Percentiles rank a stretch among this genome's conserved stretches.
These are phyloP conservation scores for Callopanchax toddi DNA, from an alignment of 2,113 vertebrate genomes.

Conservation along the genomic window DNA sequence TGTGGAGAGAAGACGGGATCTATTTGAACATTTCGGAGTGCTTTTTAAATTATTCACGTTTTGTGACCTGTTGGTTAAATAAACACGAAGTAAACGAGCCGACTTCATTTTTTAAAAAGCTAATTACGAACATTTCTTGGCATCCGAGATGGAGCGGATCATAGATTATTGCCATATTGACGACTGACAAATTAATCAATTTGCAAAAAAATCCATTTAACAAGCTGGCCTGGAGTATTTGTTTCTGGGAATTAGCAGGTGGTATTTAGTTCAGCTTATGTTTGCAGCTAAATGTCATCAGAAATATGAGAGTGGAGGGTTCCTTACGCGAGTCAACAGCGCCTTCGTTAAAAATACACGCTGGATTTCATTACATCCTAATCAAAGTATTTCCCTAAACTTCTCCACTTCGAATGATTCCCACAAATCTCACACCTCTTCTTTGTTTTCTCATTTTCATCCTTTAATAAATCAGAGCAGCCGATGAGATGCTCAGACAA, in stretches of 20 bases:
- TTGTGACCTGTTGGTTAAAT: not conserved
- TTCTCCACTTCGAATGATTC: no score
- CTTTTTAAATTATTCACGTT: no score
- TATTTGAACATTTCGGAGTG: no score
- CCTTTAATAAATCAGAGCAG: slow-evolving; percentile 38
- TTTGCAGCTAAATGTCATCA: not conserved
- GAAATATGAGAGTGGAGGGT: not conserved
- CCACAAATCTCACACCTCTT: slow-evolving; percentile 17
- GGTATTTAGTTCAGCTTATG: slow-evolving; percentile 16
- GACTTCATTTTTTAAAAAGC: slow-evolving; percentile 3
- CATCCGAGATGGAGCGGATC: not conserved
- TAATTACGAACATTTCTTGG: slow-evolving; percentile 12
- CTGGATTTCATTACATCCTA: not conserved
- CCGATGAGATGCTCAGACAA: slow-evolving; percentile 21
- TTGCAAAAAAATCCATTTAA: slow-evolving; percentile 27
- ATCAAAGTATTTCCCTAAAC: no score
- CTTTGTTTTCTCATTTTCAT: not conserved
- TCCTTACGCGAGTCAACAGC: not conserved
- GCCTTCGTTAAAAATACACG: no score
- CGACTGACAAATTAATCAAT: slow-evolving; percentile 33
- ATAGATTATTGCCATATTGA: slow-evolving; percentile 25
- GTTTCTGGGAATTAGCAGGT: slow-evolving; percentile 7
- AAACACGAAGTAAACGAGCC: not conserved
- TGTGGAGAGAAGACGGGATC: no score
- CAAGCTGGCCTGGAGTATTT: not conserved